phyloP scores from a whole-genome alignment of 2,888 invertebrate species.

The Noctua pronuba region DNA sequence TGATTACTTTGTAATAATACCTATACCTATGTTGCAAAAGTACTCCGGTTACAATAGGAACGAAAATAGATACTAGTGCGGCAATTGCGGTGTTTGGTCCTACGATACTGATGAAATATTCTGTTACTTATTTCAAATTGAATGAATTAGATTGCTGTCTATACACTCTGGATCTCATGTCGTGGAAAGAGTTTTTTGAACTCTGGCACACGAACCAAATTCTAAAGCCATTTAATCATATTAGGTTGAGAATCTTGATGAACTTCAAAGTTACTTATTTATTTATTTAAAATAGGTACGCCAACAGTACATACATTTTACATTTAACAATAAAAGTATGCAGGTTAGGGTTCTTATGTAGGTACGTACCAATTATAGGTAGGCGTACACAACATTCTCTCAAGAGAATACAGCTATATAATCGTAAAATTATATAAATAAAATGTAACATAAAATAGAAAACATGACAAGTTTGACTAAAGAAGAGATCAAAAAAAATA shows the following conservation, averaged over 20 bases:
- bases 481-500: no score
- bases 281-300: no score
- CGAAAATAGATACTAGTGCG: constrained; percentile 9
- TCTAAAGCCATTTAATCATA: background rate
- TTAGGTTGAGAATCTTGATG: background rate
- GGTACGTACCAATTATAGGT: no score
- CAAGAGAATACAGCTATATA: no score
- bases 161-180: background rate
- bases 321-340: no score
- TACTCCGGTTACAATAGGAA: background rate
- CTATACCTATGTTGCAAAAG: no score
- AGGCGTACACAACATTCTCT: no score
- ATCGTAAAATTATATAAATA: no score
- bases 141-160: background rate
- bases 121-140: background rate
- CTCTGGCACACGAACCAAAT: background rate
- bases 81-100: background rate
- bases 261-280: background rate
- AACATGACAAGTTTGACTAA: no score
- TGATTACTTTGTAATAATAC: background rate
- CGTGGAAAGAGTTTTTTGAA: background rate
- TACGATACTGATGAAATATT: background rate
- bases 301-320: no score
- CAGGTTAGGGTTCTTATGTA: no score
- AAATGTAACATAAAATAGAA: no score